Percentiles rank a stretch among this genome's conserved stretches.
phyloP scores from a whole-genome alignment of 2,888 invertebrate genomes.

The Zaprionus obscuricornis region DNA sequence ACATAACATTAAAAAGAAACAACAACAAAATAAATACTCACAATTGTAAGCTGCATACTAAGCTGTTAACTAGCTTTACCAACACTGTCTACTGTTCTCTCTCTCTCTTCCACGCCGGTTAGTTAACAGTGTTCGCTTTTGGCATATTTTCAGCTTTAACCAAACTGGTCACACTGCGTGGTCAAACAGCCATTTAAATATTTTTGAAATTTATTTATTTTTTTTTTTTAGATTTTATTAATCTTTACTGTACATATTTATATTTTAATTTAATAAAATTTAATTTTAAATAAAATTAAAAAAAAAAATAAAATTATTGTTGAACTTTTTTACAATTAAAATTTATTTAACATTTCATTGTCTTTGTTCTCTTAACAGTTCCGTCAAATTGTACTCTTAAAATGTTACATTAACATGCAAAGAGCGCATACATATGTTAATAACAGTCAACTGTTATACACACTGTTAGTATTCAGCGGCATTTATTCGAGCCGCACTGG shows the following conservation, averaged over 20 bases:
- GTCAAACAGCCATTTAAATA: too few relatives aligned
- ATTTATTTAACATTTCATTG: neutral
- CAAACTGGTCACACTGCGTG: too few relatives aligned
- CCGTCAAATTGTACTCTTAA: neutral
- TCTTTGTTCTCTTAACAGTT: neutral
- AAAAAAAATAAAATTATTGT: too few relatives aligned
- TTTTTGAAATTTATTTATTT: too few relatives aligned
- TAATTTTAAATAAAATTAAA: too few relatives aligned
- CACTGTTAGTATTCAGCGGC: slow-evolving; percentile 20
- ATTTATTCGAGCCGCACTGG: slow-evolving; percentile 9
- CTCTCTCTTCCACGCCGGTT: too few relatives aligned
- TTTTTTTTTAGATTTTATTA: too few relatives aligned
- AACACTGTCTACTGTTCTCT: slow-evolving; percentile 26
- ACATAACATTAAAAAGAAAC: too few relatives aligned
- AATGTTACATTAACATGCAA: slow-evolving; percentile 24
- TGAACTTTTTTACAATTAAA: neutral
- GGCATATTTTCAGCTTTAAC: too few relatives aligned
- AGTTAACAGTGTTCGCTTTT: neutral
- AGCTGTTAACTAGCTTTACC: neutral
- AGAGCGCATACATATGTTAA: slow-evolving; percentile 29
- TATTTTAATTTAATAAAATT: too few relatives aligned
- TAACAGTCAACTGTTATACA: neutral
- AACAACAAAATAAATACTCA: slow-evolving; percentile 43
- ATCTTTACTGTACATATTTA: too few relatives aligned
- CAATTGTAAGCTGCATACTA: slow-evolving; percentile 30